Conservation (phyloP, 2,797 vertebrate species). For the Phoeniculus purpureus region DNA sequence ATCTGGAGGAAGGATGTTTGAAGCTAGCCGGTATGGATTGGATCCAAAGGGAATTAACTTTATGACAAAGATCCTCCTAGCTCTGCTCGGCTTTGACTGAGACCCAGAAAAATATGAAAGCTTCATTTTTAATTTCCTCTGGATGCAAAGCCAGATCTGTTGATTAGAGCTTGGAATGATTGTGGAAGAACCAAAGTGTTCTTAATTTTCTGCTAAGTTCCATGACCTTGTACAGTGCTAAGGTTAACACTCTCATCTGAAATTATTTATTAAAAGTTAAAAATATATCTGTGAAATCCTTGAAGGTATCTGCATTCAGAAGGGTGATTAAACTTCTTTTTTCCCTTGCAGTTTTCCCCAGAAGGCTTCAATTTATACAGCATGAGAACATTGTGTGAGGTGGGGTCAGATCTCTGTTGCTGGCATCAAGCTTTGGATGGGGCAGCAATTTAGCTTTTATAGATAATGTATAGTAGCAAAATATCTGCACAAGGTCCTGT, state of each 20-base stretch:
- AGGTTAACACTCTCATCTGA: not conserved
- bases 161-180: not conserved
- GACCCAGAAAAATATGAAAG: not conserved
- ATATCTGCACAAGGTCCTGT: not conserved
- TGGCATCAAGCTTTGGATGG: not conserved
- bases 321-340: not conserved
- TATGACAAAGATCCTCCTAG: not conserved
- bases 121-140: not conserved
- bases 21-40: not conserved
- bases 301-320: not conserved
- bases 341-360: not conserved
- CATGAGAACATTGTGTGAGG: fast-evolving
- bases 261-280: not conserved
- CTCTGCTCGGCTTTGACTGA: not conserved
- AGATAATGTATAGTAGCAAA: not conserved
- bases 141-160: not conserved
- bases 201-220: not conserved
- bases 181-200: not conserved
- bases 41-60: not conserved
- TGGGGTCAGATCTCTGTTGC: not conserved
- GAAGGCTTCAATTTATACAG: not conserved
- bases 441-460: not conserved
- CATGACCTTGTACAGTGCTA: not conserved
- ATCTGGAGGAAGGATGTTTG: not conserved
- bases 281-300: not conserved